These are phyloP conservation scores for Sinohyriopsis cumingii DNA, from an alignment of 2,888 invertebrate species.

Conservation along the genomic window DNA sequence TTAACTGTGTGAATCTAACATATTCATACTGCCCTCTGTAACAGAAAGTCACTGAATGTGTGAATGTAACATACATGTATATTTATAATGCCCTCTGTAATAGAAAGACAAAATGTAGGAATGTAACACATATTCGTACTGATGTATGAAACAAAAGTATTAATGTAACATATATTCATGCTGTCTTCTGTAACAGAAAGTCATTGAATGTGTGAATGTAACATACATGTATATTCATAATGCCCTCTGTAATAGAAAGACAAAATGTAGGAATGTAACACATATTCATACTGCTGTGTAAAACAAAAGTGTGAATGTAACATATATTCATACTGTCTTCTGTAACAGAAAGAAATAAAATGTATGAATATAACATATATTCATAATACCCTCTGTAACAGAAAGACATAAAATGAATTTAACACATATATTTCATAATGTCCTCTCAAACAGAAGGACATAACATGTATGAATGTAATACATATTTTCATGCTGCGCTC, in stretches of 20 bases:
- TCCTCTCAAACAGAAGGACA: constrained; percentile 31
- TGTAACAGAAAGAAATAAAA: too few relatives aligned
- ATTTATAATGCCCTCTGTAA: too few relatives aligned
- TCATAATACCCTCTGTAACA: constrained; percentile 54
- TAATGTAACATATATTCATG: constrained; percentile 18
- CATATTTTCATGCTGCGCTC: neutral
- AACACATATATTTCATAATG: constrained; percentile 39
- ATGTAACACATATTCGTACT: too few relatives aligned
- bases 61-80: too few relatives aligned
- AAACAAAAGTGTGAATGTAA: neutral
- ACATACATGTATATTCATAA: constrained; percentile 18
- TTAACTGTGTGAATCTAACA: too few relatives aligned
- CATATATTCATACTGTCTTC: neutral
- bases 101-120: too few relatives aligned
- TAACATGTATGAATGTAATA: neutral
- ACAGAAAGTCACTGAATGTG: neutral
- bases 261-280: neutral
- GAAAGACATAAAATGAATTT: neutral
- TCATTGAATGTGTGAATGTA: neutral
- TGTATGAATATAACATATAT: too few relatives aligned
- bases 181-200: constrained; percentile 42
- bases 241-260: neutral
- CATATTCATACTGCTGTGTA: neutral
- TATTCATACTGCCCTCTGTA: constrained; percentile 54
- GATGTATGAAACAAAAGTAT: too few relatives aligned